phyloP scores from a whole-genome alignment of 2,797 vertebrate species.

The Cygnus olor region DNA sequence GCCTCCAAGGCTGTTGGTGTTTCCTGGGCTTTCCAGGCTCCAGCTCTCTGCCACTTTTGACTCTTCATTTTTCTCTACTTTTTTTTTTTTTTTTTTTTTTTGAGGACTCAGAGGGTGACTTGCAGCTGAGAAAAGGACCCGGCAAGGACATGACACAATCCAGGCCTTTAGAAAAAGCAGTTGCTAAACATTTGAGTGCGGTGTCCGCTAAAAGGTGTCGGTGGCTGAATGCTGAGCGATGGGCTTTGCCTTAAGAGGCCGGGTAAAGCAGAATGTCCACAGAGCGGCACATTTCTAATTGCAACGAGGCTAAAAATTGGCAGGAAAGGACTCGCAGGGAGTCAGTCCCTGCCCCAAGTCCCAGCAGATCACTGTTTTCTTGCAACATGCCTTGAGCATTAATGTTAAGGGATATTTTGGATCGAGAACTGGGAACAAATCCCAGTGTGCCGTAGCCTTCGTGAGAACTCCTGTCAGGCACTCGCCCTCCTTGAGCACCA shows the following conservation, averaged over 20 bases:
- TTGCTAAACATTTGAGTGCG: neutral
- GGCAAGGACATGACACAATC: neutral
- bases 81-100: neutral
- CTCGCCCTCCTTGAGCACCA: neutral
- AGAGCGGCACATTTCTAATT: neutral
- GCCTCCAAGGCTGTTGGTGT: neutral
- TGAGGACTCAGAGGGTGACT: neutral
- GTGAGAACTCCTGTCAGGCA: neutral
- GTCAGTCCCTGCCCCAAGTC: neutral
- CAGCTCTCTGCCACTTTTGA: neutral
- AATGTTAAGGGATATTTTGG: constrained; percentile 8
- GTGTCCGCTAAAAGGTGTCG: neutral
- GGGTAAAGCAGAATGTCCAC: neutral
- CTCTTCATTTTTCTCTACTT: neutral
- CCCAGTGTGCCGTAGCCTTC: neutral
- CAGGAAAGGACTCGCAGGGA: neutral
- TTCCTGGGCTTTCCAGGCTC: neutral
- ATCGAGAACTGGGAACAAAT: neutral
- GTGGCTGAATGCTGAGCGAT: neutral
- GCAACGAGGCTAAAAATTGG: neutral
- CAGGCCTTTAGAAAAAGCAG: neutral
- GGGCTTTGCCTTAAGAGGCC: neutral
- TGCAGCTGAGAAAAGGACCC: neutral
- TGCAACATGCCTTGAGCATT: neutral
- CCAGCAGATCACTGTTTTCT: neutral